Evolutionary conservation across 2,888 invertebrate species (phyloP), one percentile per base, ranked within the genome.

Genomic region (Dynastes grantii): DNA sequence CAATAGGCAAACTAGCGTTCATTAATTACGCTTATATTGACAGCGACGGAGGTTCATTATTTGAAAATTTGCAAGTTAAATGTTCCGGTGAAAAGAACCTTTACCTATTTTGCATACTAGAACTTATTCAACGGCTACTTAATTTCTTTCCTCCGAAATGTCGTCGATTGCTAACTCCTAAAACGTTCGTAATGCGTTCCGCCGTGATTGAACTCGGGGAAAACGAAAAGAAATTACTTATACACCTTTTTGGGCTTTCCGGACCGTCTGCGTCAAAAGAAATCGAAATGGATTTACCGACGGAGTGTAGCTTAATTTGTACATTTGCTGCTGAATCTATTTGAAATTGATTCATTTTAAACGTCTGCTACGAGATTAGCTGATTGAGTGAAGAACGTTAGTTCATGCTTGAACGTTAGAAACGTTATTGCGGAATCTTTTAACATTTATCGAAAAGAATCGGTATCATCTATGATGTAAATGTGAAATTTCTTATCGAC

Each of bases 11-110:
- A 68, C 51, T 29, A 49, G 51, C 49, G 13, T 68, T 68, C 68
- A 68, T 68, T 68, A 68, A 68, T 68, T 68, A 68, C 68, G 22
- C 51, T 51, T 29, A 22, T 68, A 68, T 68, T 68, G 68, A 68
- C 68, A 51, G 68, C 51, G 29, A 11, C 49, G 55, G 22, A 68
- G 77, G 71, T 71, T 78, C 78, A 73, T 78, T 78, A 78, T 40
- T 73, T 53, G 78, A 71, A 78, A 58, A 78, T 78, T 78, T 78
- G 78, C 78, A 78, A 78, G 71, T 78, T 63, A 78, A 78, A 73
- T 78, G 32, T 71, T 53, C 63, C 67, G 67, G 40, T 37, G 55
- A 76, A 76, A 67, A 45, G 58, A 76, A 67, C 37, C 55, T 55
- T 58, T 58, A 6, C 40, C 67, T 67, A 55, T 58, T 76, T 76